These are phyloP conservation scores for Hypolimnas misippus DNA, from an alignment of 2,888 invertebrate genomes.

Conservation along the genomic window DNA sequence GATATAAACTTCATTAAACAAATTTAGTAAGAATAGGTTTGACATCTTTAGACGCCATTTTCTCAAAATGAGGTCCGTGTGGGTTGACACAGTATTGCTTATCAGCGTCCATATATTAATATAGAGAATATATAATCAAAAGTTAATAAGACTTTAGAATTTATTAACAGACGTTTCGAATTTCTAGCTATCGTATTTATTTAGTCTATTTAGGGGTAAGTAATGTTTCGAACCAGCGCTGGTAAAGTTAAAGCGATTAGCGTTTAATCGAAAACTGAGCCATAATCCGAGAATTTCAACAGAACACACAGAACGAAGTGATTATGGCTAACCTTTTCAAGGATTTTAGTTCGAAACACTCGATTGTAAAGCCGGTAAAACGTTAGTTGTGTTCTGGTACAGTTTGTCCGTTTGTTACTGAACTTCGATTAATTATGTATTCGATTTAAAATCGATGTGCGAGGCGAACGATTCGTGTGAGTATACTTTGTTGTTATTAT, in stretches of 20 bases:
- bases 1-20: no score
- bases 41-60: no score
- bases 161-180: not conserved
- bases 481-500: not conserved
- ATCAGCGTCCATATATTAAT: no score
- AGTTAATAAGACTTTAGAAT: not conserved
- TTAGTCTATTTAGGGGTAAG: not conserved
- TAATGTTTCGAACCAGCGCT: not conserved
- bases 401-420: not conserved
- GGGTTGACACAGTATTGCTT: no score
- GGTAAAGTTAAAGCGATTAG: not conserved
- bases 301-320: constrained; percentile 8
- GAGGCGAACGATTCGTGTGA: not conserved
- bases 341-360: constrained; percentile 7
- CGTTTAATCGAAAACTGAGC: constrained; percentile 4
- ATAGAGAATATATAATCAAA: no score
- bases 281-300: constrained; percentile 3
- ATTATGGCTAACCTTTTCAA: constrained; percentile 1
- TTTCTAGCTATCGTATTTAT: not conserved
- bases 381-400: not conserved
- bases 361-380: constrained; percentile 3
- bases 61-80: no score
- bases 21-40: no score
- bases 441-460: not conserved
- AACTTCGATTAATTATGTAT: constrained; percentile 1